phyloP scores from a whole-genome alignment of 2,888 invertebrate genomes.

The Drosophila pullipes region DNA sequence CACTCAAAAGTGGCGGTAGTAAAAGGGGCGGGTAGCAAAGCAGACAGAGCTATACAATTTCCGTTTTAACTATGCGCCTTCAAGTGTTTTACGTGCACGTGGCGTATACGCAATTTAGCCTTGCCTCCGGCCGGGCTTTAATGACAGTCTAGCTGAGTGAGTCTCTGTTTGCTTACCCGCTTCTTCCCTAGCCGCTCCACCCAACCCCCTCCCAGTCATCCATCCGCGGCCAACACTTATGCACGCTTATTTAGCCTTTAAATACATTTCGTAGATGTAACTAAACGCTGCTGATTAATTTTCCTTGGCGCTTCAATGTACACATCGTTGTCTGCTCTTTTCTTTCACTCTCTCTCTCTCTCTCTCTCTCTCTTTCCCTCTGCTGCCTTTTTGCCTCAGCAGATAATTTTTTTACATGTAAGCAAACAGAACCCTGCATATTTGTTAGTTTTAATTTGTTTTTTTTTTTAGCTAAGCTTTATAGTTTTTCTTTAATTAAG shows the following conservation, averaged over 20 bases:
- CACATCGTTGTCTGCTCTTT: conserved; percentile 2
- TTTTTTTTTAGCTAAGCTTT: background rate
- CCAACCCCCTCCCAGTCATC: background rate
- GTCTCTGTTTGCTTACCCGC: conserved; percentile 12
- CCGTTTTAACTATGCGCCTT: conserved; percentile 41
- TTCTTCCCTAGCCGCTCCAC: background rate
- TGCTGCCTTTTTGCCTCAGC: background rate
- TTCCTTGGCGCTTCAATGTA: conserved; percentile 29
- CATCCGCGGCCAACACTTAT: conserved; percentile 26
- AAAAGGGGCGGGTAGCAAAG: background rate
- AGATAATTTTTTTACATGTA: background rate
- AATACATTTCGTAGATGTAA: conserved; percentile 47
- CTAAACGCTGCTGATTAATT: conserved; percentile 51
- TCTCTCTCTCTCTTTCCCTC: too few species aligned
- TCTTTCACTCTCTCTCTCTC: background rate
- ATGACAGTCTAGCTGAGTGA: conserved; percentile 28
- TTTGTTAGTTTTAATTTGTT: conserved; percentile 27
- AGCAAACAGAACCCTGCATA: conserved; percentile 3
- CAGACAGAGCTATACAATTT: conserved; percentile 30
- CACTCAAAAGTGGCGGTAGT: conserved; percentile 20
- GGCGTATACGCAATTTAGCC: conserved; percentile 53
- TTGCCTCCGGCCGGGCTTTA: conserved; percentile 34
- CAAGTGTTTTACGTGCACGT: conserved; percentile 44
- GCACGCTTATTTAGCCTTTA: conserved; percentile 44
- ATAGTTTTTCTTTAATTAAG: conserved; percentile 11